Evolutionary conservation across 2,888 invertebrate genomes (phyloP).

Genomic region (Andrena hattorfiana): DNA sequence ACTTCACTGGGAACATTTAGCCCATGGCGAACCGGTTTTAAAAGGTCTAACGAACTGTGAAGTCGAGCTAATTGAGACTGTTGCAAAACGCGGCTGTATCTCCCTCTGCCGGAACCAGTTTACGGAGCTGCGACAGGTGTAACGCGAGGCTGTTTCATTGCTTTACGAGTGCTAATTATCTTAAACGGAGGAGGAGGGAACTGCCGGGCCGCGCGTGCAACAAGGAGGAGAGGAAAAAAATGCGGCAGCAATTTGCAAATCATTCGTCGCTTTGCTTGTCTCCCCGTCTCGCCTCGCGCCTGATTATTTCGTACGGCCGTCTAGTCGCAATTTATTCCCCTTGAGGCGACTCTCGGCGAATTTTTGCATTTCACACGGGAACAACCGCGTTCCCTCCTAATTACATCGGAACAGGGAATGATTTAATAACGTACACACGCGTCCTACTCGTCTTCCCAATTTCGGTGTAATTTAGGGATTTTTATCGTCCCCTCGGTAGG

Average conservation of each 20-base stretch:
- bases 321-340: slow-evolving; percentile 30
- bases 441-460: neutral
- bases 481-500: neutral
- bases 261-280: slow-evolving; percentile 38
- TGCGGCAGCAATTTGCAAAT: slow-evolving; percentile 43
- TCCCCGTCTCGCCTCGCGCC: slow-evolving; percentile 7
- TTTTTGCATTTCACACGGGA: neutral
- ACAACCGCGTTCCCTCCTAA: slow-evolving; percentile 9
- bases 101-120: slow-evolving; percentile 66
- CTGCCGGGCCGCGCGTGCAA: slow-evolving; percentile 14
- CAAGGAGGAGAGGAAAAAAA: slow-evolving; percentile 17
- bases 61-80: slow-evolving; percentile 78
- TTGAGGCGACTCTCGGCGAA: slow-evolving; percentile 17
- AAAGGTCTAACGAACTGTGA: slow-evolving; percentile 80
- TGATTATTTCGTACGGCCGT: slow-evolving; percentile 36
- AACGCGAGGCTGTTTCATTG: slow-evolving; percentile 70
- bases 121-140: slow-evolving; percentile 72
- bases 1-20: slow-evolving; percentile 72
- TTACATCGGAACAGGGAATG: slow-evolving; percentile 13
- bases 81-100: slow-evolving; percentile 68
- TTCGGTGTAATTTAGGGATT: neutral
- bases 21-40: slow-evolving; percentile 72
- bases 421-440: slow-evolving; percentile 18
- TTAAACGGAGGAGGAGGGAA: slow-evolving; percentile 59
- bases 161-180: slow-evolving; percentile 72